Conservation (phyloP, 2,888 invertebrate species). For the Odontocerum albicorne region DNA sequence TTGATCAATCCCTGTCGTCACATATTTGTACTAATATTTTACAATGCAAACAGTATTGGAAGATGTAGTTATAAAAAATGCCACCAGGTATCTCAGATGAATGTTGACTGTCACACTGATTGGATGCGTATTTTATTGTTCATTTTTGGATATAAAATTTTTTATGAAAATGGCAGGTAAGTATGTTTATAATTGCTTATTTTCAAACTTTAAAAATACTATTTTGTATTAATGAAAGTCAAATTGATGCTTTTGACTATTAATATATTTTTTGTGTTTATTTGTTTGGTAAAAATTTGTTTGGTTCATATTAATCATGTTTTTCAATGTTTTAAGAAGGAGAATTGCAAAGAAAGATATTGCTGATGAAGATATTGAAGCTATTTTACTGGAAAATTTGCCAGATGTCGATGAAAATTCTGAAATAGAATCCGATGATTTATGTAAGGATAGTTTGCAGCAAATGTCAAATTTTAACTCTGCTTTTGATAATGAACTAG, state of each 20-base stretch:
- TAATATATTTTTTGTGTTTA: not conserved
- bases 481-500: not conserved
- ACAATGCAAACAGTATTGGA: too few species aligned
- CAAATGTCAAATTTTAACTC: not conserved
- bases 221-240: not conserved
- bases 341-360: not conserved
- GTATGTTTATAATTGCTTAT: not conserved
- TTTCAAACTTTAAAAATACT: not conserved
- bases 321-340: not conserved
- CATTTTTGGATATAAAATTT: not conserved
- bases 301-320: not conserved
- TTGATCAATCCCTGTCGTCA: too few species aligned
- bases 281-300: not conserved
- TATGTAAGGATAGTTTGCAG: not conserved
- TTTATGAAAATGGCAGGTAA: not conserved
- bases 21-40: too few species aligned
- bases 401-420: not conserved
- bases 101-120: too few species aligned
- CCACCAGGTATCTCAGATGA: too few species aligned
- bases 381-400: not conserved
- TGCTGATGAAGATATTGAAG: constrained; percentile 3
- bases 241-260: not conserved
- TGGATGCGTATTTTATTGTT: not conserved
- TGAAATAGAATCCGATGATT: not conserved
- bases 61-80: too few species aligned